Evolutionary conservation across 2,888 invertebrate genomes (phyloP).

Genomic region (Drosophila infuscata): DNA sequence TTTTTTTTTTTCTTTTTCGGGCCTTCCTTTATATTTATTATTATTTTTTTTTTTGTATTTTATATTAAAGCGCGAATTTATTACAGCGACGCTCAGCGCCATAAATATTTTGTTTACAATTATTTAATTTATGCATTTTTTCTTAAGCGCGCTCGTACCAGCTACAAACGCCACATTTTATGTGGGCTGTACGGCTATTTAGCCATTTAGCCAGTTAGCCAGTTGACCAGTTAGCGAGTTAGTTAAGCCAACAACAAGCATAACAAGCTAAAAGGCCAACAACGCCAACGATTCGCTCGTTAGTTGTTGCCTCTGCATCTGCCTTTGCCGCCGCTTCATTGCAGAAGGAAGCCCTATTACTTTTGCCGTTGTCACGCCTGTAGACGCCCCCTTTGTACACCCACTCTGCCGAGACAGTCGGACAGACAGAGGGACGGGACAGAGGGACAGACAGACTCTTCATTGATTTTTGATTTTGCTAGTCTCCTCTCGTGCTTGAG

Average conservation of each 20-base stretch:
- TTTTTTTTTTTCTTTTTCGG: constrained; percentile 47
- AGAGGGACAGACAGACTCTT: constrained; percentile 18
- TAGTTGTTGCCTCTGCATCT: constrained; percentile 37
- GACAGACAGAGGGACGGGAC: background rate
- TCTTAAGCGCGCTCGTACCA: constrained; percentile 59
- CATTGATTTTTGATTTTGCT: constrained; percentile 73
- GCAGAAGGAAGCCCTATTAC: constrained; percentile 75
- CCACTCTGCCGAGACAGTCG: constrained; percentile 16
- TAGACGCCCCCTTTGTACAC: constrained; percentile 4
- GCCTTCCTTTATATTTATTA: constrained; percentile 16
- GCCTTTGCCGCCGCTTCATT: constrained; percentile 27
- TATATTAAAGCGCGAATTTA: constrained; percentile 79
- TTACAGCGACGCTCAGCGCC: constrained; percentile 69
- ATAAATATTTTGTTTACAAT: constrained; percentile 83
- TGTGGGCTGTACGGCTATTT: constrained; percentile 63
- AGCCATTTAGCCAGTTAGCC: constrained; percentile 34
- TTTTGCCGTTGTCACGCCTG: constrained; percentile 39
- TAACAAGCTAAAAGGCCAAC: constrained; percentile 36
- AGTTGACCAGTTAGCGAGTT: constrained; percentile 38
- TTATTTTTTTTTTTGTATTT: constrained; percentile 29
- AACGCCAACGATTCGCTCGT: constrained; percentile 38
- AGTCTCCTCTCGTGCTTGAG: constrained; percentile 49
- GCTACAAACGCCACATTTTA: constrained; percentile 60
- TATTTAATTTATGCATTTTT: constrained; percentile 80
- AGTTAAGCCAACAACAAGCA: constrained; percentile 43